A percentile compares a stretch with the other conserved stretches of the same genome.
Evolutionary conservation across 2,888 invertebrate genomes (phyloP).

Genomic region (Eupeodes latifasciatus): DNA sequence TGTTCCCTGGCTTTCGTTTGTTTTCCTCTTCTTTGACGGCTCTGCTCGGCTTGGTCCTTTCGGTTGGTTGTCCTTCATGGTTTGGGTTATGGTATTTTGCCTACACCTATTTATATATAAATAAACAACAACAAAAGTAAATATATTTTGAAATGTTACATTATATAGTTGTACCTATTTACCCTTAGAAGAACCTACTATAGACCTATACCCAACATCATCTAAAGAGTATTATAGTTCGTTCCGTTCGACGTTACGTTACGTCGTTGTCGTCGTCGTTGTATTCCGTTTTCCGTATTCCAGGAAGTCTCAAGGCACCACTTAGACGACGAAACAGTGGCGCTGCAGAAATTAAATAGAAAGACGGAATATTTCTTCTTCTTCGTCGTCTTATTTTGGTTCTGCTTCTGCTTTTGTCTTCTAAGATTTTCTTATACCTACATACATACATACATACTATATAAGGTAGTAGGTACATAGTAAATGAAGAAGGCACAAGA

Average conservation of each 20-base stretch:
- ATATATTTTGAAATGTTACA: constrained; percentile 53
- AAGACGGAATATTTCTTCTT: constrained; percentile 14
- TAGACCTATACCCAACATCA: neutral
- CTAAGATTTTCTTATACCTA: constrained; percentile 16
- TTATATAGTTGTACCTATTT: neutral
- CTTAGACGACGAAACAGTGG: constrained; percentile 50
- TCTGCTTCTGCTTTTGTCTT: constrained; percentile 3
- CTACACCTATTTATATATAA: constrained; percentile 4
- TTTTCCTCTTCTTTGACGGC: constrained; percentile 33
- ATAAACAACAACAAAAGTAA: constrained; percentile 1
- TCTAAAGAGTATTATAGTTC: neutral
- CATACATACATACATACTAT: no score
- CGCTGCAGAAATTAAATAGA: constrained; percentile 50
- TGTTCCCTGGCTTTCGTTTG: constrained; percentile 49
- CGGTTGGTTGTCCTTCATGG: neutral
- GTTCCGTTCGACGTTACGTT: neutral
- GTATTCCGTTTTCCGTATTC: constrained; percentile 9
- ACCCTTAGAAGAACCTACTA: neutral
- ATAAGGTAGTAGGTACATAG: neutral
- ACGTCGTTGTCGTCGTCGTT: neutral
- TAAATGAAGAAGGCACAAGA: constrained; percentile 48
- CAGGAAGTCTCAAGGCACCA: constrained; percentile 64
- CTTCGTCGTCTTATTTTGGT: no score
- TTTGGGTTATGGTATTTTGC: neutral
- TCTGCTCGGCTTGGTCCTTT: neutral